These are phyloP conservation scores for Pegoplata infirma DNA, from an alignment of 2,888 invertebrate species.

Conservation along the genomic window DNA sequence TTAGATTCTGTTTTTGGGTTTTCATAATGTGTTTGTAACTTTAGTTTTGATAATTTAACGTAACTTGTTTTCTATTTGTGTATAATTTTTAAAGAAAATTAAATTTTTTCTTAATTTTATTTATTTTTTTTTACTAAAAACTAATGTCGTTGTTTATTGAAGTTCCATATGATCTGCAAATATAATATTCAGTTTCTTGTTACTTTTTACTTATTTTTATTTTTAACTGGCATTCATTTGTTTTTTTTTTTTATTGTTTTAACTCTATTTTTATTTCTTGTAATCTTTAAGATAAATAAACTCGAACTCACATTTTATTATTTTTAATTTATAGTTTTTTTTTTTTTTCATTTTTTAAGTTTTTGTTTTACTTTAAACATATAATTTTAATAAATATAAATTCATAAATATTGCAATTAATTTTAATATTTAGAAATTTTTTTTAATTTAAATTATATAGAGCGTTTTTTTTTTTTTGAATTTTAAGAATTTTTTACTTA, in stretches of 20 bases:
- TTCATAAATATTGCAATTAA: slow-evolving; percentile 56
- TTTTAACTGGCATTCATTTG: not conserved
- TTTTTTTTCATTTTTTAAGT: not conserved
- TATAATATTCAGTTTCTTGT: slow-evolving; percentile 25
- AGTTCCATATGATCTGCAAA: slow-evolving; percentile 63
- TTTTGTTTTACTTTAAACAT: too few relatives aligned
- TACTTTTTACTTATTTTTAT: not conserved
- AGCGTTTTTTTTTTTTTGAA: slow-evolving; percentile 4
- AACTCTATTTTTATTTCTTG: slow-evolving; percentile 22
- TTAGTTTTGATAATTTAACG: too few relatives aligned
- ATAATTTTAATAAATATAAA: slow-evolving; percentile 44
- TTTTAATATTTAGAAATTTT: slow-evolving; percentile 22
- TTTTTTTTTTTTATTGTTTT: slow-evolving; percentile 1
- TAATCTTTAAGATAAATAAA: slow-evolving; percentile 47
- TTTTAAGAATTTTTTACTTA: not conserved
- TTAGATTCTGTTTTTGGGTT: not conserved
- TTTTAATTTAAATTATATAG: slow-evolving; percentile 28
- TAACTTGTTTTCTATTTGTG: not conserved
- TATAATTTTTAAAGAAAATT: slow-evolving; percentile 14
- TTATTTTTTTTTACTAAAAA: slow-evolving; percentile 46
- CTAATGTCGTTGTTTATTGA: slow-evolving; percentile 73
- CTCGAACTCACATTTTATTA: slow-evolving; percentile 50
- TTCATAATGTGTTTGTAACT: too few relatives aligned
- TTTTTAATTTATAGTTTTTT: not conserved
- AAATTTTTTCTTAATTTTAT: slow-evolving; percentile 19